Percentiles rank a stretch among this genome's conserved stretches.
Evolutionary conservation across 1,140 invertebrate species (phyloP).

Genomic region (Drosophila paulistorum): DNA sequence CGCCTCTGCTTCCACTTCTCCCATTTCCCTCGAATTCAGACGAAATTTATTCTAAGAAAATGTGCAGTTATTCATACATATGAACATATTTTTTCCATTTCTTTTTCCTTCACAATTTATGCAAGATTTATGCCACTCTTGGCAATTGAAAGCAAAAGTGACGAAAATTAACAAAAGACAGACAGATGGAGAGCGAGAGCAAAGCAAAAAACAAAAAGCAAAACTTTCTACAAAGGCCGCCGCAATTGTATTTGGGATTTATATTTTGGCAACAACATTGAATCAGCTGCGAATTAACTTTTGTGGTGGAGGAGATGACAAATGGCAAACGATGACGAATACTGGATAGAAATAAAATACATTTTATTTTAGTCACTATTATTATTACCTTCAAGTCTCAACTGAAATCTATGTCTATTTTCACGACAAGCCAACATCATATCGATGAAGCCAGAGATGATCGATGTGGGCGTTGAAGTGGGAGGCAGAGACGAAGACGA

Average conservation of each 20-base stretch:
- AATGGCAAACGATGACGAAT: conserved; percentile 21
- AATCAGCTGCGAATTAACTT: conserved; percentile 48
- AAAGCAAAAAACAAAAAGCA: background rate
- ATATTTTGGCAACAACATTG: conserved; percentile 31
- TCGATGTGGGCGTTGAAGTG: background rate
- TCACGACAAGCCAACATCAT: conserved; percentile 18
- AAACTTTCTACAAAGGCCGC: conserved; percentile 10
- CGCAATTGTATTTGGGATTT: background rate
- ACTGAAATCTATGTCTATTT: conserved; percentile 31
- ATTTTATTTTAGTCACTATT: conserved; percentile 14
- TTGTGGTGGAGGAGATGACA: background rate
- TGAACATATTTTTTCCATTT: no score
- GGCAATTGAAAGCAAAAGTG: conserved; percentile 64
- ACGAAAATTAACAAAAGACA: conserved; percentile 48
- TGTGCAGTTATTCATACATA: background rate
- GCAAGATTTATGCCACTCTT: conserved; percentile 33
- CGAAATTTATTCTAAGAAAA: no score
- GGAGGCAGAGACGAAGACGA: background rate
- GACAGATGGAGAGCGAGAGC: background rate
- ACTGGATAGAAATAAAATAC: background rate
- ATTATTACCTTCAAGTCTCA: conserved; percentile 46
- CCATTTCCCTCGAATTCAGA: no score
- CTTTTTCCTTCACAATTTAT: background rate
- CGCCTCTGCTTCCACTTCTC: no score
- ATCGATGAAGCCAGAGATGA: background rate